Evolutionary conservation across 2,888 invertebrate species (phyloP).

Genomic region (Drosophila paranaensis): DNA sequence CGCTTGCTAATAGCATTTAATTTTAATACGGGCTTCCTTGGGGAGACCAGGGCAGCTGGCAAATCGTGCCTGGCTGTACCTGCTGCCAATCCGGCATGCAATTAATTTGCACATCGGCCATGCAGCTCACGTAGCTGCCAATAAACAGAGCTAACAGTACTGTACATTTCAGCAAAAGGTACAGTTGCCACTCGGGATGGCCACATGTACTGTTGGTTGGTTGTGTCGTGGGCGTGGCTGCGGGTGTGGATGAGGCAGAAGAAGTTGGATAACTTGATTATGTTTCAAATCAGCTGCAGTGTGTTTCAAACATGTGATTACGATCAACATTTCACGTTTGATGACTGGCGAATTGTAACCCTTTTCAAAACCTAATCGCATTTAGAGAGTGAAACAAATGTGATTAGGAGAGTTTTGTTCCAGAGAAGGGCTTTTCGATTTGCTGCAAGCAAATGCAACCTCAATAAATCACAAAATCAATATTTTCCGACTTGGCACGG

Average conservation of each 20-base stretch:
- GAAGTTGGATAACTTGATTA: conserved; percentile 19
- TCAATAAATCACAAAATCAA: no score
- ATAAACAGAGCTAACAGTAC: conserved; percentile 22
- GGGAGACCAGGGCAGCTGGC: neutral
- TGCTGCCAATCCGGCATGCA: conserved; percentile 27
- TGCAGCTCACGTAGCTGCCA: conserved; percentile 39
- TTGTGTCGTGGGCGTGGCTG: no score
- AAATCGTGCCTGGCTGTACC: conserved; percentile 3
- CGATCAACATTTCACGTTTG: conserved; percentile 8
- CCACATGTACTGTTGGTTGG: neutral
- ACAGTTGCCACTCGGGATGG: conserved; percentile 5
- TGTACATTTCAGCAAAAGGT: conserved; percentile 3
- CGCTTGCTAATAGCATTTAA: conserved; percentile 6
- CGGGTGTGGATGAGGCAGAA: neutral
- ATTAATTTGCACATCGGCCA: conserved; percentile 36
- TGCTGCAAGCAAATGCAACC: no score
- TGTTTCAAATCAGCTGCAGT: conserved; percentile 3
- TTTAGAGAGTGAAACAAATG: neutral
- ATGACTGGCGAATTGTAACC: conserved; percentile 6
- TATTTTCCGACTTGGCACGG: no score
- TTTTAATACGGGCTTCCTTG: conserved; percentile 2
- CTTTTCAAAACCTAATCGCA: neutral
- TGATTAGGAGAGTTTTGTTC: neutral
- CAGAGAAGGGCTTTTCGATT: neutral
- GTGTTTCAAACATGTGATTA: conserved; percentile 11